Evolutionary conservation across 2,113 vertebrate species (phyloP), one percentile per base, ranked within the genome.

Genomic region (Mungos mungo): DNA sequence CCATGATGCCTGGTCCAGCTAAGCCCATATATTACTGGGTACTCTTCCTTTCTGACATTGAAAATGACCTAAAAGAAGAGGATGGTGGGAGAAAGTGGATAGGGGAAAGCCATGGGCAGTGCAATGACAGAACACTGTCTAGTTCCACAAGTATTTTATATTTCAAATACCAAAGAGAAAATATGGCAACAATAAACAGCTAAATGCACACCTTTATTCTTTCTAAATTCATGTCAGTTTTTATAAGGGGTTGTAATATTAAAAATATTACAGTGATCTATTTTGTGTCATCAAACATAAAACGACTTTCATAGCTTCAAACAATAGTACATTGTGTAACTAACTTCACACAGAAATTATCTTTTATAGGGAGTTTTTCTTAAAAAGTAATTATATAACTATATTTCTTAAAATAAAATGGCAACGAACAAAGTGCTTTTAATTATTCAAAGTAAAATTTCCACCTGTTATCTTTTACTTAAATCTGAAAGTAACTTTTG

Each of bases 91-190:
- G 33, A 83, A 25, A 92, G 7, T 76, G 3, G 76, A 66, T 6
- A 81, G 31, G 33, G 31, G 33, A 54, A 90, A 50, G 21, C 45
- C 23, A 91, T 2, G 3, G 27, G 74, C 27, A 68, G 0, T 71
- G 33, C 50, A 68, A 60, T 63, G 52, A 89, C 2, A 93, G 50
- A 87, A 47, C 21, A 63, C 2, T n/a, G 31, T 71, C 88, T 90
- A 74, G 12, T 90, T 25, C 10, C 41, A 76, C 16, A 97, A 74
- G 41, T 93, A 84, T 25, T 77, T 90, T 60, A 72, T 27, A 86
- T 97, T 95, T 96, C 35, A 90, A 94, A 95, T 68, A 90, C 5
- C 38, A 92, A 95, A 88, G 50, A 52, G 33, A 92, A 97, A 92
- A 79, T 41, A 35, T 65, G 63, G 0, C 31, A 96, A 79, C 82